Conservation (phyloP, 1,140 invertebrate species). For the Stenopsyche tienmushanensis region DNA sequence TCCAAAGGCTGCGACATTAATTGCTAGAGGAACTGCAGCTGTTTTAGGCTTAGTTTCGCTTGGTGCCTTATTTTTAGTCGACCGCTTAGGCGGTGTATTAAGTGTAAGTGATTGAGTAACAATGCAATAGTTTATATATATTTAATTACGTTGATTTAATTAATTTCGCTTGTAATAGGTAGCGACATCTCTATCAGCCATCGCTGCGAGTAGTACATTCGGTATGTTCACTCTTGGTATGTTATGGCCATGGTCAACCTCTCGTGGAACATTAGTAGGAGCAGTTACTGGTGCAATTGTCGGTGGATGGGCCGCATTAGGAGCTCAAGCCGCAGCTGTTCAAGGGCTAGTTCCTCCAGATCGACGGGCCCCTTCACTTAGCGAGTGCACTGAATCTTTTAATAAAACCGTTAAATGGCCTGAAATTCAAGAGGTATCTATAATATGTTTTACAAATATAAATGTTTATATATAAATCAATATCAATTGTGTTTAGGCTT, state of each 20-base stretch:
- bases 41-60: conserved; percentile 65
- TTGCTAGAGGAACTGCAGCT: conserved; percentile 67
- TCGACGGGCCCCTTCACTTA: conserved; percentile 8
- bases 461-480: too few relatives aligned
- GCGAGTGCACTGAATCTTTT: conserved; percentile 14
- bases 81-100: conserved; percentile 71
- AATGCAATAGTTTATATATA: not conserved
- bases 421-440: conserved; percentile 4
- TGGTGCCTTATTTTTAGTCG: conserved; percentile 67
- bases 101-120: conserved; percentile 58
- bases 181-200: conserved; percentile 76
- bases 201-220: conserved; percentile 80
- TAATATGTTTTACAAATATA: too few relatives aligned
- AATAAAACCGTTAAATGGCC: conserved; percentile 29
- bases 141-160: not conserved
- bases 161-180: conserved; percentile 46
- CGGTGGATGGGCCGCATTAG: conserved; percentile 59
- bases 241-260: conserved; percentile 79
- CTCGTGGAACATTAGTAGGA: conserved; percentile 61
- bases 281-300: conserved; percentile 59
- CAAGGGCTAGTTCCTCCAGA: conserved; percentile 47
- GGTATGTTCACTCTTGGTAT: conserved; percentile 86
- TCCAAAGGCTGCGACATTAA: conserved; percentile 61
- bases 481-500: too few relatives aligned
- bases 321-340: conserved; percentile 54